Evolutionary conservation across 1,140 invertebrate species (phyloP), one percentile per base, ranked within the genome.

Genomic region (Drosophila pseudoobscura): DNA sequence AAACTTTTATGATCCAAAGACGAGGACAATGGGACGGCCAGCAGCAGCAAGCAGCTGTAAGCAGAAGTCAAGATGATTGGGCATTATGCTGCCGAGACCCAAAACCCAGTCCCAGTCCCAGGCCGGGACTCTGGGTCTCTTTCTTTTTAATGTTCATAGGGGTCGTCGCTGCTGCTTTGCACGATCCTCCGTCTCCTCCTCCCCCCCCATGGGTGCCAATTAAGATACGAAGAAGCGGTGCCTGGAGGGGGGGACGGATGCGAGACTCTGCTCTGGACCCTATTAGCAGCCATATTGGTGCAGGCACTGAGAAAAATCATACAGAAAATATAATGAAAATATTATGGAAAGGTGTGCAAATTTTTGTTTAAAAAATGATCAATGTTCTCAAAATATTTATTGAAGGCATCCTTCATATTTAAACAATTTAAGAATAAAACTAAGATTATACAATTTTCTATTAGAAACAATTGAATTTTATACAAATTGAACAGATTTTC

Each of bases 1-100:
- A 75, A 75, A 75, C 71, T 75, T 75, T 75, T 75, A 75, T 75
- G 73, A 49, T 56, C 43, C 62, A 39, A 75, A 68, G 73, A 75
- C 73, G 44, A 64, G 70, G 69, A 74, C 59, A 70, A 70, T 71
- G 54, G 46, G 59, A 64, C 15, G 29, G 22, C 49, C 57, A 62
- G 55, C 55, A 62, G 55, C 55, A 29, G 24, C 24, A 44, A 63
- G 71, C 73, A 75, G 73, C 72, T 75, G 73, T 75, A 68, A 75
- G 73, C 73, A 66, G 71, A 35, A 45, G 61, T 66, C 52, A 47
- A 64, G 62, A 75, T 75, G 73, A 75, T 75, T 75, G 73, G 73
- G 59, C 70, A 75, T 75, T 46, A 75, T 75, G 55, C 71, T 35
- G 31, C 35, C 1, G 3, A 13, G 35, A 13, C 11, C 35, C 35